phyloP scores from a whole-genome alignment of 2,888 invertebrate species.

The Doris montereyensis region DNA sequence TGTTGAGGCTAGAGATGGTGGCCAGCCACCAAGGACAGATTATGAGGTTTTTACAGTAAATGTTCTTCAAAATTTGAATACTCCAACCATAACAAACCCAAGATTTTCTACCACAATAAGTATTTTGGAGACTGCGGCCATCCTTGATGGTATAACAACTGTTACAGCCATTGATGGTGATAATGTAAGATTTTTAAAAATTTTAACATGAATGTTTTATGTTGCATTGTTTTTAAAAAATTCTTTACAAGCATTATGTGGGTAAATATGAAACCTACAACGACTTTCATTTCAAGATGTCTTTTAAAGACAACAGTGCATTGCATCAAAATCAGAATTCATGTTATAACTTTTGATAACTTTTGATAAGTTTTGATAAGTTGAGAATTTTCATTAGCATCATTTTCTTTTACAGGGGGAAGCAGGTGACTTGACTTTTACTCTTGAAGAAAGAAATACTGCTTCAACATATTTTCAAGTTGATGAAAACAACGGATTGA shows the following conservation, averaged over 20 bases:
- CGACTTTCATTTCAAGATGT: too few relatives aligned
- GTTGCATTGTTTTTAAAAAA: too few relatives aligned
- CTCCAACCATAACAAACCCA: conserved; percentile 49
- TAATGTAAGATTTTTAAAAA: too few relatives aligned
- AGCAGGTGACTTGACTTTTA: conserved; percentile 33
- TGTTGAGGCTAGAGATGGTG: conserved; percentile 59
- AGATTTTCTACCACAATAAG: too few relatives aligned
- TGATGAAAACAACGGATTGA: conserved; percentile 48
- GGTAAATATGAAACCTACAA: too few relatives aligned
- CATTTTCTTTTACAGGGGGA: conserved; percentile 25
- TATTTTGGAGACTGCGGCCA: conserved; percentile 31
- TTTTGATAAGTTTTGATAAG: too few relatives aligned
- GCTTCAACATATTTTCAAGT: conserved; percentile 47
- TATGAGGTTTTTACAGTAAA: conserved; percentile 53
- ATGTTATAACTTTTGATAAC: too few relatives aligned
- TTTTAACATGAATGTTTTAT: too few relatives aligned
- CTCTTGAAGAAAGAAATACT: conserved; percentile 4
- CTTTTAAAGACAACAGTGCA: too few relatives aligned
- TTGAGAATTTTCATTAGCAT: too few relatives aligned
- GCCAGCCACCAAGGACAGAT: conserved; percentile 43
- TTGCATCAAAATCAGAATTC: too few relatives aligned
- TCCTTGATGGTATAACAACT: conserved; percentile 17
- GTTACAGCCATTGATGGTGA: conserved; percentile 34
- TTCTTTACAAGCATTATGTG: too few relatives aligned
- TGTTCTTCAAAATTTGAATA: conserved; percentile 59